Evolutionary conservation across 2,888 invertebrate genomes (phyloP).

Genomic region (Agriopis leucophaearia): DNA sequence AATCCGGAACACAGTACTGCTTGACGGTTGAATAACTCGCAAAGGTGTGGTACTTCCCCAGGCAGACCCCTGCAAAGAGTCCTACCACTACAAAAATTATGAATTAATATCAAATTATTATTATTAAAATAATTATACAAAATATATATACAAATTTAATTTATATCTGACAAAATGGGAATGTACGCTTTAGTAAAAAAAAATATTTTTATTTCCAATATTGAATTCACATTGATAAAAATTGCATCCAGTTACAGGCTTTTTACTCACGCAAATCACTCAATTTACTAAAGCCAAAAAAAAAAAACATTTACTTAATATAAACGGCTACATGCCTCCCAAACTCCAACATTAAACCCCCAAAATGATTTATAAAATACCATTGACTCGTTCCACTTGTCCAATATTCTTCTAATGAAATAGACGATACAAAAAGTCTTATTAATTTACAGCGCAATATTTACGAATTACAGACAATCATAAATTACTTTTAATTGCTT

Average conservation of each 20-base stretch:
- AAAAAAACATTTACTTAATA: neutral
- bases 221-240: slow-evolving; percentile 33
- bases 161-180: slow-evolving; percentile 20
- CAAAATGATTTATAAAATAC: neutral
- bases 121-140: slow-evolving; percentile 26
- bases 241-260: slow-evolving; percentile 33
- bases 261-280: slow-evolving; percentile 23
- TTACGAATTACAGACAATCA: neutral
- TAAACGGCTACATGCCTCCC: too few relatives aligned
- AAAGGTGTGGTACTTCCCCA: too few relatives aligned
- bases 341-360: too few relatives aligned
- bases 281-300: neutral
- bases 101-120: too few relatives aligned
- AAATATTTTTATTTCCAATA: slow-evolving; percentile 24
- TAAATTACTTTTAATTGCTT: too few relatives aligned
- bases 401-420: neutral
- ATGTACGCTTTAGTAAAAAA: slow-evolving; percentile 42
- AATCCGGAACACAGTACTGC: too few relatives aligned
- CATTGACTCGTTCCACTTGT: too few relatives aligned
- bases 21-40: too few relatives aligned
- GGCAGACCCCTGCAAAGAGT: too few relatives aligned
- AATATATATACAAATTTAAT: neutral
- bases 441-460: neutral
- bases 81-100: too few relatives aligned
- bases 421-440: neutral